phyloP scores from a whole-genome alignment of 2,113 vertebrate species.

The Bettongia penicillata region DNA sequence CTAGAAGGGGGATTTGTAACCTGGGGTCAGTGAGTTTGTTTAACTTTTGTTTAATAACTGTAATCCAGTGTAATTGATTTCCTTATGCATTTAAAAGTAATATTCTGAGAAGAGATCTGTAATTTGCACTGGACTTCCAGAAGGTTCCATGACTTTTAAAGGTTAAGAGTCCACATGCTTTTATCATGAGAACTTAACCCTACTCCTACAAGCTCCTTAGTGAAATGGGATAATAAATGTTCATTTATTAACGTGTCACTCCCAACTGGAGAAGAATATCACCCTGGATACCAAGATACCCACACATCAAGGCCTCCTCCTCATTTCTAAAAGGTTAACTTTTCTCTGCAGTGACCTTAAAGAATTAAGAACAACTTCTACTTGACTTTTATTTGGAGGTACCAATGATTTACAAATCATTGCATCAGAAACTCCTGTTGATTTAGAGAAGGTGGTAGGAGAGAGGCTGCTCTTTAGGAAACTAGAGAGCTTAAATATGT shows the following conservation, averaged over 20 bases:
- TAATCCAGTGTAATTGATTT: background rate
- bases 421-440: background rate
- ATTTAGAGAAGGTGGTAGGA: conserved; percentile 2
- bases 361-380: background rate
- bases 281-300: accelerated
- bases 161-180: background rate
- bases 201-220: background rate
- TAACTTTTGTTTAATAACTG: background rate
- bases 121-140: background rate
- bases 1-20: background rate
- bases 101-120: background rate
- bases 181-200: background rate
- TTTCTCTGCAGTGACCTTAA: background rate
- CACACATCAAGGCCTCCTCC: background rate
- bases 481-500: background rate
- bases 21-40: background rate
- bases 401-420: background rate
- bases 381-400: accelerated
- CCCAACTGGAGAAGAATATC: background rate
- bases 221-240: background rate
- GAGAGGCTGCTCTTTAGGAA: background rate
- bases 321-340: accelerated
- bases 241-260: background rate
- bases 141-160: background rate
- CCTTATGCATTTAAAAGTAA: background rate